These are phyloP conservation scores for Campylorhamphus procurvoides DNA, from an alignment of 2,113 vertebrate species.

Conservation along the genomic window DNA sequence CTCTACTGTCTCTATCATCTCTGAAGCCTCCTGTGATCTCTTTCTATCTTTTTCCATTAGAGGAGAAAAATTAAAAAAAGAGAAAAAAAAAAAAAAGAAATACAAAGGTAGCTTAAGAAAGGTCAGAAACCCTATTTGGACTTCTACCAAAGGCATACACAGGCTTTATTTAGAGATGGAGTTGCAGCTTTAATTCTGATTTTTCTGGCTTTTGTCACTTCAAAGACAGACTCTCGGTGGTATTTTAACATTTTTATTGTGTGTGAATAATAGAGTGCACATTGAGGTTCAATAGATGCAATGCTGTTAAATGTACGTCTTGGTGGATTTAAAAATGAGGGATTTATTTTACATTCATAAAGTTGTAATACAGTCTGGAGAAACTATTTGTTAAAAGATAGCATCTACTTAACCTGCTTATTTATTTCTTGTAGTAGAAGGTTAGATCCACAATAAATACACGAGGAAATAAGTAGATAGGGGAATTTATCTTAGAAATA, in stretches of 20 bases:
- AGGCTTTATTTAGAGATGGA: constrained; percentile 27
- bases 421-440: constrained; percentile 90
- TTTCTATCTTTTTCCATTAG: not conserved
- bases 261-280: constrained; percentile 75
- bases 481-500: constrained; percentile 90
- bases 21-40: not conserved
- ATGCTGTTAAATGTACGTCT: constrained; percentile 77
- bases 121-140: constrained; percentile 38
- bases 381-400: constrained; percentile 92
- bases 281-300: constrained; percentile 75
- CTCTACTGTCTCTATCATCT: not conserved
- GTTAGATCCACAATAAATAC: constrained; percentile 90
- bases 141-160: not conserved
- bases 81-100: not conserved
- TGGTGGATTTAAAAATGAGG: constrained; percentile 81
- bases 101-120: not conserved
- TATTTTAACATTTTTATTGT: constrained; percentile 80
- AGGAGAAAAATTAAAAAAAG: not conserved
- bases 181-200: constrained; percentile 51
- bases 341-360: constrained; percentile 87
- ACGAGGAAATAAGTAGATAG: constrained; percentile 84
- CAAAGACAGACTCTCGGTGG: constrained; percentile 61
- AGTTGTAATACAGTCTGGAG: constrained; percentile 80
- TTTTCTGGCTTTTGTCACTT: constrained; percentile 75
- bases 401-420: constrained; percentile 94